Percentiles rank a stretch among this genome's conserved stretches.
These are phyloP conservation scores for Eilema depressum DNA, from an alignment of 2,888 invertebrate genomes.

Conservation along the genomic window DNA sequence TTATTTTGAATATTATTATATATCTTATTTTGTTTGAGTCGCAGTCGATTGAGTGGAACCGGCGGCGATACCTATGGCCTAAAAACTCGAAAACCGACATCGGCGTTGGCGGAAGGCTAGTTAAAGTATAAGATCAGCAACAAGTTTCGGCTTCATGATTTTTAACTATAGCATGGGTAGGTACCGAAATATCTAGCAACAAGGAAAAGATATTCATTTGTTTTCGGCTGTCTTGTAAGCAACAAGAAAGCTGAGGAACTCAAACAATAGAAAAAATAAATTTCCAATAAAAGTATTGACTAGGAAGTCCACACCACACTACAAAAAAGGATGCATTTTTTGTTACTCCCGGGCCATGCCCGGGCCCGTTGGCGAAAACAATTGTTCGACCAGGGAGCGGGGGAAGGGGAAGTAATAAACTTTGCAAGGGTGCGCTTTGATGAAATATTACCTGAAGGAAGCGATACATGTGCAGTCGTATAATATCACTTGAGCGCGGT, in stretches of 20 bases:
- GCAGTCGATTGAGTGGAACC: no score
- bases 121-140: background rate
- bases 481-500: constrained; percentile 1
- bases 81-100: no score
- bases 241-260: constrained; percentile 45
- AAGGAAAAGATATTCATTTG: constrained; percentile 30
- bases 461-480: constrained; percentile 50
- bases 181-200: background rate
- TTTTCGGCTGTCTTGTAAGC: constrained; percentile 52
- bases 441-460: constrained; percentile 78
- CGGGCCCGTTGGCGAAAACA: constrained; percentile 73
- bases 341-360: constrained; percentile 47
- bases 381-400: constrained; percentile 70
- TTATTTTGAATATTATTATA: no score
- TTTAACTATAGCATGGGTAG: background rate
- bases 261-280: constrained; percentile 55
- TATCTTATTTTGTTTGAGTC: no score
- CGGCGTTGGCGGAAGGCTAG: background rate
- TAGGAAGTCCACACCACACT: constrained; percentile 74
- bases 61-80: no score
- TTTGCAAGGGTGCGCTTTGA: constrained; percentile 76
- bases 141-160: background rate
- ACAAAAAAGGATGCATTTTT: constrained; percentile 81
- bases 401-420: constrained; percentile 67
- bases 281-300: constrained; percentile 64